Base-by-base conservation (phyloP, 1,140 invertebrate genomes). In the Mycetomoellerius zeteki region DNA sequence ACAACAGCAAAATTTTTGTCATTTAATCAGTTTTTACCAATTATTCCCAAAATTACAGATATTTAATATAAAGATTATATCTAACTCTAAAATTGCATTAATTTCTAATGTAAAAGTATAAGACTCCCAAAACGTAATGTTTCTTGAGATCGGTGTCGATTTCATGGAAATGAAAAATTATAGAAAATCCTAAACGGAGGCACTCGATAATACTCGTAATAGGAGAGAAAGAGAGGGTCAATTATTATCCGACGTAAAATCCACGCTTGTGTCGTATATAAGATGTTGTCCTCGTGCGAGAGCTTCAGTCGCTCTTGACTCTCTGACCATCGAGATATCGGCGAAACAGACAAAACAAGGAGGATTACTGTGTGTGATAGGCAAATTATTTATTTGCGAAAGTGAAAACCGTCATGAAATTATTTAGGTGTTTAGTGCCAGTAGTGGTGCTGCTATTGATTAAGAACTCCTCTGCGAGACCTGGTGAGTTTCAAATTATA, bases 231-330 rank as follows among this genome's bases (percentile, higher is more conserved):
- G 56, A 56, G 37, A 58, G n/a, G 62, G 24, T 21, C 85, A 93
- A 92, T 92, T 88, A 90, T 91, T 92, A 30, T 64, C 67, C 86
- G 72, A 67, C 91, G 86, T 86, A 75, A 84, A 87, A 71, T 78
- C 67, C 87, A 73, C 62, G 58, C 87, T 77, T 58, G 60, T 86
- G 76, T 86, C 82, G 88, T 93, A 93, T 93, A 93, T 92, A 93
- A 93, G 92, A 92, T 93, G 91, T 92, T 92, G 89, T 90, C 85
- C 78, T 86, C 75, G 87, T 76, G 69, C 72, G 71, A 84, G 87
- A 91, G 88, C 88, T 69, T 91, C 92, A 93, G 92, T 93, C 90
- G 91, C 73, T 89, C 87, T 92, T 88, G 87, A 88, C 88, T 92
- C 90, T 90, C 78, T 86, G 92, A 73, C 85, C 87, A 86, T 82